A percentile compares a stretch with the other conserved stretches of the same genome.
These are phyloP conservation scores for Rhynchopsitta pachyrhyncha DNA, from an alignment of 2,113 vertebrate species.

Conservation along the genomic window DNA sequence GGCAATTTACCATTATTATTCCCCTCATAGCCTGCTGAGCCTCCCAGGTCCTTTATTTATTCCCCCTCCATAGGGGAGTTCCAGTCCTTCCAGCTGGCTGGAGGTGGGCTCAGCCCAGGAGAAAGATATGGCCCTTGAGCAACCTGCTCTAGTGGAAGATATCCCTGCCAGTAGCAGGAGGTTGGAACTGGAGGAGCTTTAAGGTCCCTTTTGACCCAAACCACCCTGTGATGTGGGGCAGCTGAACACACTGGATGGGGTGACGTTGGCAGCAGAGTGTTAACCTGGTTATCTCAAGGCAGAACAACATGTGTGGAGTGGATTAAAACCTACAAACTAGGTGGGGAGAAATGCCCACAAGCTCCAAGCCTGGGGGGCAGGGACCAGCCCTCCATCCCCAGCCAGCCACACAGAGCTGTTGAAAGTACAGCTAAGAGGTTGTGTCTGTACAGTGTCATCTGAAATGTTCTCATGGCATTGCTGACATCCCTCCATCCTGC, in stretches of 20 bases:
- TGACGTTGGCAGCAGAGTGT: not conserved
- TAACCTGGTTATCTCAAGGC: not conserved
- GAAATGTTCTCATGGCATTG: not conserved
- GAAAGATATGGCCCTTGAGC: not conserved
- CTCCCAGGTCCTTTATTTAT: not conserved
- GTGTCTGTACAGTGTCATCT: not conserved
- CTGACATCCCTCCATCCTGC: not conserved
- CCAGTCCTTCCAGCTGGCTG: not conserved
- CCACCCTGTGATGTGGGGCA: not conserved
- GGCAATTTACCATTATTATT: not conserved
- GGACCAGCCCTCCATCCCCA: not conserved
- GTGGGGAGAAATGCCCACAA: not conserved
- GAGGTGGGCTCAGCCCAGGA: not conserved
- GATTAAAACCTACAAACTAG: not conserved
- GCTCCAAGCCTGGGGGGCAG: accelerated
- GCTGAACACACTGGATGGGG: not conserved
- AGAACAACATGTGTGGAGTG: not conserved
- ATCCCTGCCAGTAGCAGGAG: not conserved
- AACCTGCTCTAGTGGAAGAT: not conserved
- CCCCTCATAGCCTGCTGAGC: not conserved
- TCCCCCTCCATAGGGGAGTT: accelerated
- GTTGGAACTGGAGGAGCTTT: not conserved
- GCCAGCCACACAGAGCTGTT: too few relatives aligned
- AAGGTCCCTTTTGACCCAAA: not conserved
- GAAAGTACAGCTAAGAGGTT: not conserved